These are phyloP conservation scores for Phasianus colchicus DNA, from an alignment of 2,113 vertebrate species.

Conservation along the genomic window DNA sequence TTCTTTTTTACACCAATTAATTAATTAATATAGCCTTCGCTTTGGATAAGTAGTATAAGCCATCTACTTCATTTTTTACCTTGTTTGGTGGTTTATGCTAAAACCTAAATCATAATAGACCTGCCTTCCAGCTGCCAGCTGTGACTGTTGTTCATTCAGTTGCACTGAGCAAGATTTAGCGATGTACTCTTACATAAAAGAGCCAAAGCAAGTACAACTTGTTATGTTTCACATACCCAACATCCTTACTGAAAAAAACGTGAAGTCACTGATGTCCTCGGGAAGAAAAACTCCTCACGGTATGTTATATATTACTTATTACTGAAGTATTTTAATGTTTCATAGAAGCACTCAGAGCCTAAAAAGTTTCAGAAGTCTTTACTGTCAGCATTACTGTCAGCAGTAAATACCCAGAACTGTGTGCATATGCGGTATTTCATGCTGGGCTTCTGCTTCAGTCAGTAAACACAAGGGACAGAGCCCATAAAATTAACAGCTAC, in stretches of 20 bases:
- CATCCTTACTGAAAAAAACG: neutral
- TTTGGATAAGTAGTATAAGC: neutral
- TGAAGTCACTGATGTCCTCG: fast-evolving
- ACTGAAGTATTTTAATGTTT: conserved; percentile 5
- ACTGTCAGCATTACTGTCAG: conserved; percentile 21
- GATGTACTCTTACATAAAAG: neutral
- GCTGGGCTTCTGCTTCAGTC: neutral
- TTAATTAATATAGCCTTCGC: neutral
- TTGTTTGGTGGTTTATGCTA: neutral
- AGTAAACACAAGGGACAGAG: neutral
- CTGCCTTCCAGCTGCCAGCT: neutral
- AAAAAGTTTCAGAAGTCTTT: neutral
- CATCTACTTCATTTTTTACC: neutral
- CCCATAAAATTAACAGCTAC: neutral
- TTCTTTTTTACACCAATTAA: neutral
- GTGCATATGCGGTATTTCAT: neutral
- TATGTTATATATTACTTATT: neutral
- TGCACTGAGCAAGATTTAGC: conserved; percentile 10
- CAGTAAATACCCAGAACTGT: neutral
- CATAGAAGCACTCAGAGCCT: neutral
- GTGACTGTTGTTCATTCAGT: neutral
- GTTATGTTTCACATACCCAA: neutral
- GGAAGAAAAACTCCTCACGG: neutral
- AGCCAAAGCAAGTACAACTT: neutral
- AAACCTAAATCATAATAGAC: neutral